Base-by-base conservation (phyloP, 2,797 vertebrate species). In the Lepidocolaptes lacrymiger region DNA sequence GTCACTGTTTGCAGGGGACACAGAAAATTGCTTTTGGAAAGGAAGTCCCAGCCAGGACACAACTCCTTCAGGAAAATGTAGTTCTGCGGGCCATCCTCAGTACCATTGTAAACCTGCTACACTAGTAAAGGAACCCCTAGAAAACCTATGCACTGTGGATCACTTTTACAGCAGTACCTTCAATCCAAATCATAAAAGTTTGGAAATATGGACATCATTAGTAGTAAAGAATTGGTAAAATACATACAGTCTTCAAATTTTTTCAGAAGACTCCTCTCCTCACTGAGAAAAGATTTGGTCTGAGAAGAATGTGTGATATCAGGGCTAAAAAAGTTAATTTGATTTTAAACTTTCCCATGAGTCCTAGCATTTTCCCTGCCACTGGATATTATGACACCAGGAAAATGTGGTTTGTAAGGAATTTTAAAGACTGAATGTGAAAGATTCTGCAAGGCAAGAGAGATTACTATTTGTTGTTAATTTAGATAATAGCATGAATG, bases 321-420 rank as follows among this genome's bases (percentile, higher is more conserved):
- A 91, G 51, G 44, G 19, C 88, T 91, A 93, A 94, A 86, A 34
- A 94, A 76, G 56, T 71, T 89, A 90, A 85, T 90, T 93, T 3
- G 1, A 55, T 85, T 90, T 96, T 77, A 86, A 93, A 91, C 43
- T 91, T 94, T 74, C 55, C 83, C 28, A 9, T 68, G 77, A 94
- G 48, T 79, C 77, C 89, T 79, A 71, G 59, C 48, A 76, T 77
- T 85, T 95, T 88, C 30, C 20, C 44, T 95, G 90, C 74, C 77
- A 79, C 44, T 82, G 48, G 49, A n/a, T 97, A 66, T 86, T 93
- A 66, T 73, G 77, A 90, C 46, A 72, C 14, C 84, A 27, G 24
- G 6, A 24, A 56, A 67, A 39, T 59, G 62, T 0, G 0, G 62
- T 85, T 93, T 87, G 55, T 79, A 88, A 86, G 37, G 36, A 34